Conservation (phyloP, 2,113 vertebrate species). For the Sitta europaea region DNA sequence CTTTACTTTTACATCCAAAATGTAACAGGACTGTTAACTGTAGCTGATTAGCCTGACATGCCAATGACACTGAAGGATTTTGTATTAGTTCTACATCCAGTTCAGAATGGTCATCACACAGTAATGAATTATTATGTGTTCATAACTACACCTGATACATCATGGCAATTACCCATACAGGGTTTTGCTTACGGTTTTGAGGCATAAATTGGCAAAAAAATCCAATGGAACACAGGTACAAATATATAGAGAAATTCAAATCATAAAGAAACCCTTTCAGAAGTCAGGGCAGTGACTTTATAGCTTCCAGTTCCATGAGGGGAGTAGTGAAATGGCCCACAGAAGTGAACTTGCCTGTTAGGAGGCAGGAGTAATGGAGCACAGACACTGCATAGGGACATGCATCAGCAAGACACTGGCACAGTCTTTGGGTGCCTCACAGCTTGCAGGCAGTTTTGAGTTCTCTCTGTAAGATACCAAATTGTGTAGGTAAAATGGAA, state of each 20-base stretch:
- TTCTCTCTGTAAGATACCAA: not conserved
- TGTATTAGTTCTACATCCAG: not conserved
- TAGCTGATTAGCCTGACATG: not conserved
- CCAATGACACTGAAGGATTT: not conserved
- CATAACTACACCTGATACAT: not conserved
- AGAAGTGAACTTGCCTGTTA: not conserved
- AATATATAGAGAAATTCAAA: not conserved
- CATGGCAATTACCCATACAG: not conserved
- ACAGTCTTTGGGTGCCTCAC: not conserved
- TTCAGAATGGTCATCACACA: not conserved
- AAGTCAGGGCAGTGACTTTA: not conserved
- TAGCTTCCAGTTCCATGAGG: not conserved
- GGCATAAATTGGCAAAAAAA: not conserved
- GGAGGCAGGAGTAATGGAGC: not conserved
- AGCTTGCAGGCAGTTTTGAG: not conserved
- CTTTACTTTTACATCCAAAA: not conserved
- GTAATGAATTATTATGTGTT: not conserved
- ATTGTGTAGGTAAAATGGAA: not conserved
- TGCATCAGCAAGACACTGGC: not conserved
- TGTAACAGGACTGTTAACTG: not conserved
- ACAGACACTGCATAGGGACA: accelerated
- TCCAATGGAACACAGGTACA: not conserved
- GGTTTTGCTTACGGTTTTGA: not conserved
- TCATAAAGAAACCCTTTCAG: not conserved
- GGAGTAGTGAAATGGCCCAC: not conserved